Percentiles rank a stretch among this genome's conserved stretches.
These are phyloP conservation scores for Centropus bengalensis DNA, from an alignment of 2,113 vertebrate species.

Conservation along the genomic window DNA sequence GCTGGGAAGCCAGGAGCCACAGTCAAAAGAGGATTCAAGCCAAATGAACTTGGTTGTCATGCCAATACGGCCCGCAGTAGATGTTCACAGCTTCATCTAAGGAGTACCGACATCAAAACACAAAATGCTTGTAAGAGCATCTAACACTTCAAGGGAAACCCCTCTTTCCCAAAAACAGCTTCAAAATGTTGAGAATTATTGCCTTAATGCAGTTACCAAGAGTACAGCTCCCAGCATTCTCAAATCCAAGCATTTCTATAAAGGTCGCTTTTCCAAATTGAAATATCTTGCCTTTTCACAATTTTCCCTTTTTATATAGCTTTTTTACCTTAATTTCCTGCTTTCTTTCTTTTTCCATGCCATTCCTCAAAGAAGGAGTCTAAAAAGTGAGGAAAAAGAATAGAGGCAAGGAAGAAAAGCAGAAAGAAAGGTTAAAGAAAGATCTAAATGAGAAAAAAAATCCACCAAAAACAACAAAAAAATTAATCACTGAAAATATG, in stretches of 20 bases:
- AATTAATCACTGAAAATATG: not conserved
- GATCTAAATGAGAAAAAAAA: not conserved
- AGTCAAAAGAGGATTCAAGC: not conserved
- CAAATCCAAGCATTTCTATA: not conserved
- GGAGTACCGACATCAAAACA: not conserved
- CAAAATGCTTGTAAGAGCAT: not conserved
- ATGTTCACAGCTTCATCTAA: not conserved
- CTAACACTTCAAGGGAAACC: not conserved
- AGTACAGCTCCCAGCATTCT: not conserved
- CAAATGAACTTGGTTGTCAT: not conserved
- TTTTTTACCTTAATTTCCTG: not conserved
- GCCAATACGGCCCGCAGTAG: not conserved
- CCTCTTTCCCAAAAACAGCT: not conserved
- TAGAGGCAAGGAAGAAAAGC: not conserved
- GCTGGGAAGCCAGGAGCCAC: not conserved
- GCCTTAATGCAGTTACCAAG: not conserved
- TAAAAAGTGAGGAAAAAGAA: not conserved
- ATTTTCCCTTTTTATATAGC: not conserved
- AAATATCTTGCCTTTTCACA: not conserved
- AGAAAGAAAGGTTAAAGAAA: not conserved
- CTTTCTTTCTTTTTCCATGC: not conserved
- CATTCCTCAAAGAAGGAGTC: not conserved
- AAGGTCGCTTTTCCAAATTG: not conserved
- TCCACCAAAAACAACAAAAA: accelerated
- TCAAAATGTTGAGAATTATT: not conserved